A percentile compares a stretch with the other conserved stretches of the same genome.
Evolutionary conservation across 2,888 invertebrate species (phyloP).

Genomic region (Rosalia funebris): DNA sequence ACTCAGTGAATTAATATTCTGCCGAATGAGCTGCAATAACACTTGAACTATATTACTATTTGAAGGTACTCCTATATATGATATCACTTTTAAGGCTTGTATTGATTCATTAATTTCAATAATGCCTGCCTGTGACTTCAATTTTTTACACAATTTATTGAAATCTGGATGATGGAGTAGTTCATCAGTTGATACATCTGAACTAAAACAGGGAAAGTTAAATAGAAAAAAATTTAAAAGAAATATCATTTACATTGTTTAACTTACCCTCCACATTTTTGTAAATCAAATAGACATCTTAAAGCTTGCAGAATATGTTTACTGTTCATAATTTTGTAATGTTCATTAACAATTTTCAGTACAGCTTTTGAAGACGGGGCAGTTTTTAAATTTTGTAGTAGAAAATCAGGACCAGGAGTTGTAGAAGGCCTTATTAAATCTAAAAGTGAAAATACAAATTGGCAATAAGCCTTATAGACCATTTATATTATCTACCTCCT

Average conservation of each 20-base stretch:
- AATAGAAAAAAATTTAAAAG: neutral
- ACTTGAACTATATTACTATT: constrained; percentile 71
- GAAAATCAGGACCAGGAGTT: constrained; percentile 58
- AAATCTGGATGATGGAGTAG: constrained; percentile 69
- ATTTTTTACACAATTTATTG: constrained; percentile 68
- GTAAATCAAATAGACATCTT: constrained; percentile 67
- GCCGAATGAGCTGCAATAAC: constrained; percentile 71
- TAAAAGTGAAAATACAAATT: constrained; percentile 23
- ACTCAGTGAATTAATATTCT: constrained; percentile 70
- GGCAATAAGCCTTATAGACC: no score
- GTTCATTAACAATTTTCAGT: constrained; percentile 64
- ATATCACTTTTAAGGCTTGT: constrained; percentile 70
- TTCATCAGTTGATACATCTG: constrained; percentile 60
- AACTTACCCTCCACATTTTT: constrained; percentile 66
- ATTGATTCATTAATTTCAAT: constrained; percentile 68
- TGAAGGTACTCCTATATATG: constrained; percentile 69
- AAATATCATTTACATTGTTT: no score
- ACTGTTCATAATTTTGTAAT: constrained; percentile 65
- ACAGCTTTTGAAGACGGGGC: constrained; percentile 64
- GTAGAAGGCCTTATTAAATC: constrained; percentile 13
- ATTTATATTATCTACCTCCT: neutral
- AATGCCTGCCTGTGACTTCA: constrained; percentile 67
- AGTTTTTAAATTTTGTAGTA: constrained; percentile 64
- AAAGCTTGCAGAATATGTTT: constrained; percentile 70
- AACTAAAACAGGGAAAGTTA: constrained; percentile 53